Evolutionary conservation across 2,888 invertebrate species (phyloP), one percentile per base, ranked within the genome.

Genomic region (Phyllotreta cruciferae): DNA sequence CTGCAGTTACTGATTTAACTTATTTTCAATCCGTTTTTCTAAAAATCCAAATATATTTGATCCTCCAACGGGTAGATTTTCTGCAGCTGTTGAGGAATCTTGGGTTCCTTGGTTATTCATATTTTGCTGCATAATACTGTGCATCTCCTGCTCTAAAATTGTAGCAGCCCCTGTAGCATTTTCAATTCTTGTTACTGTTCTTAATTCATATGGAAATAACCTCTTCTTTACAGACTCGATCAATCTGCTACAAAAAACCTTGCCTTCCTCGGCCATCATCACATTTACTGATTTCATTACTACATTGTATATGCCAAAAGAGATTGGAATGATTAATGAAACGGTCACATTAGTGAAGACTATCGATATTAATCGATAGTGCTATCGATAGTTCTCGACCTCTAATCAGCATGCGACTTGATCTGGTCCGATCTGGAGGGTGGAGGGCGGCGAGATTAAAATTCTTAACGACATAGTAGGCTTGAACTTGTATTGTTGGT

Each of bases 221-320:
- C 41, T 1, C 4, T 41, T 2, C 4, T 41, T 41, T 4, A 41
- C 41, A 1, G 41, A 41, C 41, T 41, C 41, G 1, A 41, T 41
- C 1, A 41, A 4, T 3, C 41, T 4, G 4, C 41, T 41, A 41
- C n/a, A 60, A 60, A 64, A 35, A n/a, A 3, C 7, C 56, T 56
- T 54, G 5, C 58, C 62, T 37, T 60, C 66, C 2, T 63, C 60
- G 2, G 54, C 56, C 11, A 24, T 14, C 13, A 45, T 8, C 34
- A 50, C 36, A 34, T 11, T 34, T 34, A 24, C 13, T 34, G n/a
- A 24, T 0, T 10, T 24, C 8, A 9, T n/a, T 10, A 64, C 14
- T n/a, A 6, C 36, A 5, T 6, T 60, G 47, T 37, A 57, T 35
- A 56, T 62, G 8, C 64, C 56, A 38, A 56, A 37, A 38, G 53